phyloP scores from a whole-genome alignment of 2,888 invertebrate species.

The Anagyrus pseudococci region DNA sequence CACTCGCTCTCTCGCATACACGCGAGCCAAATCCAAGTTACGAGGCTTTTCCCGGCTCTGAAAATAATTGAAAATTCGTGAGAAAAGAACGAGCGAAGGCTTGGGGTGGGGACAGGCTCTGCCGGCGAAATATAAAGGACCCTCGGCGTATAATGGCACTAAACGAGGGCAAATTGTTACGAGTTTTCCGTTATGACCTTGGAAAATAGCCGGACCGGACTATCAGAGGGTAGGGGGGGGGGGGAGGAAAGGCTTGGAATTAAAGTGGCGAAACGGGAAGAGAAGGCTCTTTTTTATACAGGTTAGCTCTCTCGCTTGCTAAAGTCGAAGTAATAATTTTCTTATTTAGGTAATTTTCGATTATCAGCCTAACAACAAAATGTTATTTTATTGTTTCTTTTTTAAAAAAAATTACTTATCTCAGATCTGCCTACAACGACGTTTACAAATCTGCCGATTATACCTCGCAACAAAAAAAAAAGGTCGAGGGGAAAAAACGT shows the following conservation, averaged over 20 bases:
- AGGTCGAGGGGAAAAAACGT: too few relatives aligned
- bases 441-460: too few relatives aligned
- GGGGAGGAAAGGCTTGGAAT: neutral
- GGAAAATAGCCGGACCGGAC: slow-evolving; percentile 18
- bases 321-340: too few relatives aligned
- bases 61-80: slow-evolving; percentile 35
- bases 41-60: slow-evolving; percentile 5
- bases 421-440: too few relatives aligned
- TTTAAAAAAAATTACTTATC: too few relatives aligned
- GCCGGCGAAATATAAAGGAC: slow-evolving; percentile 14
- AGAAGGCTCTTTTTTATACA: too few relatives aligned
- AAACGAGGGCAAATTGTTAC: slow-evolving; percentile 36
- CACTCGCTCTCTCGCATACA: neutral
- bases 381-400: too few relatives aligned
- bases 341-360: too few relatives aligned
- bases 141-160: slow-evolving; percentile 13
- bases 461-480: too few relatives aligned
- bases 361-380: too few relatives aligned
- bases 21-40: slow-evolving; percentile 1
- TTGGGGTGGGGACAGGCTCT: slow-evolving; percentile 5
- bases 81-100: neutral
- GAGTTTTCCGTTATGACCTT: slow-evolving; percentile 31
- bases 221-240: slow-evolving; percentile 4
- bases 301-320: too few relatives aligned
- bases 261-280: slow-evolving; percentile 12